Evolutionary conservation across 2,113 vertebrate species (phyloP), one percentile per base, ranked within the genome.

Genomic region (Platanista minor): DNA sequence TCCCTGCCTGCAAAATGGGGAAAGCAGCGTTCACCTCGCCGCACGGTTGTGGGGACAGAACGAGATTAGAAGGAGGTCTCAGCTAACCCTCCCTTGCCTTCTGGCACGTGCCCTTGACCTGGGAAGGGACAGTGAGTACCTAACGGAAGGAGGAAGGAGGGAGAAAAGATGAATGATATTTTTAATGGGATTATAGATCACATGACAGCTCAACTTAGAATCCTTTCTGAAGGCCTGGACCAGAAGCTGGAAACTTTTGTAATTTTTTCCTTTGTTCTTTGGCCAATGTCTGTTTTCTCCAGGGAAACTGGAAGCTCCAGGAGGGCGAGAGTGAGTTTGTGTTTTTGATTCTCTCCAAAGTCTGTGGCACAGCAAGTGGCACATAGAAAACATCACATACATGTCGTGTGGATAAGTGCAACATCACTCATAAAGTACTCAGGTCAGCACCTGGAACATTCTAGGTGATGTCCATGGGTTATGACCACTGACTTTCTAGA

Each of bases 181-280:
- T 59, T 87, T 71, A 29, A 43, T 57, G 29, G 12, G 27, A 20
- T 74, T 36, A 46, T n/a, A 83, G 90, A 36, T 77, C 90, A 78
- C n/a, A 27, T 13, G 46, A 8, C n/a, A 41, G 20, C 77, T 67
- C 31, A 1, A 54, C 54, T 94, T 72, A 66, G 85, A 62, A 29
- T 31, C 87, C 27, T 92, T 81, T 80, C 57, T 43, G 23, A 62
- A 80, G 39, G 41, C 67, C 92, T 33, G 9, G 25, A 43, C 59
- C 1, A 1, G 36, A 52, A 86, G 62, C 61, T 67, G 41, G 66
- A 23, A 41, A 46, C 43, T 54, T 77, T 69, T 64, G 12, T n/a
- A 1, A 87, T 61, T 91, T 86, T 86, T 31, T 64, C 87, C 62
- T 87, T 66, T 86, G 46, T 69, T 83, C 75, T 64, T 75, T 31